Base-by-base conservation (phyloP, 2,888 invertebrate genomes). In the Empis livida region DNA sequence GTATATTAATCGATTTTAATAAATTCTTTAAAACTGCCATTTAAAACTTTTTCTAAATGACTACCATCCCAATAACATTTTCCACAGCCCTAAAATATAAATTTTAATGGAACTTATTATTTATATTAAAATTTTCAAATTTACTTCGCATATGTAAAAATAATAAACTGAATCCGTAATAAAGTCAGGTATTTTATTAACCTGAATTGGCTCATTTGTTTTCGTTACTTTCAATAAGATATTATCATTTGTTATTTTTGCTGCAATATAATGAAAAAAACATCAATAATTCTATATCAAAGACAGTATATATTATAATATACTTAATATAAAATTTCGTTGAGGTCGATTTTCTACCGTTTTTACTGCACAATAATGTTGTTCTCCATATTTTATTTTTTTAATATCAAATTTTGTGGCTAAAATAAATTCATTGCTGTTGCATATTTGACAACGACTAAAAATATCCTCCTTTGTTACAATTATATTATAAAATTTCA, bases 381-480 rank as follows among this genome's bases (percentile, higher is more conserved):
- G 3, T 13, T 13, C 11, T n/a, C 38, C 42, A 31, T 27, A 37
- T 15, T 38, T 42, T 11, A 43, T 17, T 2, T 17, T 16, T 32
- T 41, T 38, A 10, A 47, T 14, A 6, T 38, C 48, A 15, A 35
- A 15, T 20, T 45, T 48, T 15, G 49, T 48, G 30, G 50, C 50
- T 15, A 53, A 46, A 14, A 52, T 17, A 48, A 53, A 55, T 47
- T 49, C 53, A 48, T 55, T 49, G 38, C 61, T 59, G 58, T 73
- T 74, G 62, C 77, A 73, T 65, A 80, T 79, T 66, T 80, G 76
- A 66, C 90, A 90, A 55, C 84, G 73, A 57, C 76, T 81, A 57
- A 84, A 80, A 51, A 87, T 74, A 65, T 87, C 76, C 51, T 72
- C 72, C 60, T 76, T 72, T 30, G 72, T 74, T 43, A 87, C 72